These are phyloP conservation scores for Brachynemurus nebulosus DNA, from an alignment of 2,888 invertebrate species.

Conservation along the genomic window DNA sequence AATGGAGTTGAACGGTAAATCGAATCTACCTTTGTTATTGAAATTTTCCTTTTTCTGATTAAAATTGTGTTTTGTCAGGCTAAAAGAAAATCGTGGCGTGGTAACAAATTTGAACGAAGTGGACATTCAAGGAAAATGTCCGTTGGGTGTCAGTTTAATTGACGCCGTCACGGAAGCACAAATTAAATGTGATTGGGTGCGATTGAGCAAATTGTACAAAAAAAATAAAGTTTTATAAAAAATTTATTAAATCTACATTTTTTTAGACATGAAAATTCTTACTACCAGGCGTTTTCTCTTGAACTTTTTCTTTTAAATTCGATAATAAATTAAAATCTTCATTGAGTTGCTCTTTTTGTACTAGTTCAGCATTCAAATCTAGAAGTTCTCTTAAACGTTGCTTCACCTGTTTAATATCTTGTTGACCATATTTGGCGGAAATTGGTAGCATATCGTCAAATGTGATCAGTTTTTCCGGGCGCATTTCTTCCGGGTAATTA, in stretches of 20 bases:
- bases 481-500: slow-evolving; percentile 47
- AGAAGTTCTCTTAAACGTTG: slow-evolving; percentile 44
- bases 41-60: too few species aligned
- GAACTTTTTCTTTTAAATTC: slow-evolving; percentile 33
- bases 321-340: slow-evolving; percentile 34
- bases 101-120: slow-evolving; percentile 42
- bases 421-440: slow-evolving; percentile 44
- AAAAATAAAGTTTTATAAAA: neutral
- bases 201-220: slow-evolving; percentile 24
- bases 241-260: slow-evolving; percentile 17
- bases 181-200: slow-evolving; percentile 40
- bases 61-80: slow-evolving; percentile 21
- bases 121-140: slow-evolving; percentile 42
- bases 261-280: slow-evolving; percentile 36
- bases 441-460: slow-evolving; percentile 69
- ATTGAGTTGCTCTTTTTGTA: slow-evolving; percentile 33
- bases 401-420: slow-evolving; percentile 48
- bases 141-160: slow-evolving; percentile 46
- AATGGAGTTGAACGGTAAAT: slow-evolving; percentile 75
- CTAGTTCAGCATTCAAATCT: slow-evolving; percentile 45
- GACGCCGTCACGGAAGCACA: slow-evolving; percentile 40
- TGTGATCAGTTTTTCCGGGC: slow-evolving; percentile 49
- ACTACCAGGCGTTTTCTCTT: slow-evolving; percentile 28
- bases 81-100: slow-evolving; percentile 26
- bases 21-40: too few species aligned